These are phyloP conservation scores for Hestina assimilis DNA, from an alignment of 1,140 invertebrate genomes.

Conservation along the genomic window DNA sequence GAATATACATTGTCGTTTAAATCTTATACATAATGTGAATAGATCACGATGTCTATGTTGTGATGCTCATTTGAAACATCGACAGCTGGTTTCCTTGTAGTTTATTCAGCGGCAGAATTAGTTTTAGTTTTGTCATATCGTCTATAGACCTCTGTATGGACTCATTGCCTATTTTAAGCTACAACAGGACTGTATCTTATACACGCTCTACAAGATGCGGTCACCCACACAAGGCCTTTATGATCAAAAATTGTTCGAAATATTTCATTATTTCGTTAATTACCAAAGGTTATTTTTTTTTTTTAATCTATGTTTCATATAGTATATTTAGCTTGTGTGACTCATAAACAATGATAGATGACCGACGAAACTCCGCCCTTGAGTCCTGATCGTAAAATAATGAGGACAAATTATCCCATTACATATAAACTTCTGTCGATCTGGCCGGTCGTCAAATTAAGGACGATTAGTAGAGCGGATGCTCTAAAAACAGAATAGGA, in stretches of 20 bases:
- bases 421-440: conserved; percentile 34
- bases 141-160: too few relatives aligned
- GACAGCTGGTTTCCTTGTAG: too few relatives aligned
- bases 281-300: conserved; percentile 10
- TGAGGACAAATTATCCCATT: conserved; percentile 58
- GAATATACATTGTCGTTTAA: conserved; percentile 10
- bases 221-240: too few relatives aligned
- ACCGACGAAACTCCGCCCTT: conserved; percentile 43
- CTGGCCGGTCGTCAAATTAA: conserved; percentile 32
- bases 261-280: conserved; percentile 30
- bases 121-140: too few relatives aligned
- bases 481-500: conserved; percentile 20
- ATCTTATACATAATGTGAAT: not conserved
- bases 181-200: too few relatives aligned
- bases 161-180: too few relatives aligned
- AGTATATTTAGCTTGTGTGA: conserved; percentile 35
- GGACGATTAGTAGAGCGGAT: conserved; percentile 28
- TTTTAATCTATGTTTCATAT: conserved; percentile 13
- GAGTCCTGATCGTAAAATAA: conserved; percentile 45
- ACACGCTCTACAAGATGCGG: too few relatives aligned
- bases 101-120: too few relatives aligned
- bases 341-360: conserved; percentile 57
- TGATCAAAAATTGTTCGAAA: not conserved
- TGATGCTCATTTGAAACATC: too few relatives aligned
- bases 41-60: not conserved